A percentile compares a stretch with the other conserved stretches of the same genome.
phyloP scores from a whole-genome alignment of 2,888 invertebrate genomes.

The Chalcis sispes region DNA sequence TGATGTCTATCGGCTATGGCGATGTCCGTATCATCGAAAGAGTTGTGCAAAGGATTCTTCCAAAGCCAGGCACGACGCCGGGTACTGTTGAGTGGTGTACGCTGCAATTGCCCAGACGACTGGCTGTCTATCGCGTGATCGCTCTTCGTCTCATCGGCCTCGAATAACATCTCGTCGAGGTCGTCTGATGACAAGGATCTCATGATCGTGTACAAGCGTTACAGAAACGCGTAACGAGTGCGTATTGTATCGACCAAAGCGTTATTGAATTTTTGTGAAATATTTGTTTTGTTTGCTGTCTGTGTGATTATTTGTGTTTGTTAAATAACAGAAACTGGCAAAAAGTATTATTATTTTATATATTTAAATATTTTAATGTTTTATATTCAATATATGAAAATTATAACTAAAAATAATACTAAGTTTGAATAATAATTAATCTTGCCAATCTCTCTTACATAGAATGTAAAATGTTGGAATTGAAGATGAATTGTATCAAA shows the following conservation, averaged over 20 bases:
- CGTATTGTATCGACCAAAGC: too few relatives aligned
- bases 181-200: conserved; percentile 72
- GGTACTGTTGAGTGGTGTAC: conserved; percentile 47
- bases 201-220: too few relatives aligned
- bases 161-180: conserved; percentile 75
- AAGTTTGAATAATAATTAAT: background rate
- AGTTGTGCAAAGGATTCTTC: conserved; percentile 68
- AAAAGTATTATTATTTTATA: too few relatives aligned
- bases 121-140: conserved; percentile 57
- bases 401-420: too few relatives aligned
- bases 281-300: too few relatives aligned
- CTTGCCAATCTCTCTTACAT: background rate
- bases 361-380: too few relatives aligned
- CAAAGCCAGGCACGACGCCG: conserved; percentile 71
- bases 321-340: too few relatives aligned
- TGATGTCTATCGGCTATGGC: conserved; percentile 57
- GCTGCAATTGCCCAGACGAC: conserved; percentile 26
- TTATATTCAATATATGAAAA: too few relatives aligned
- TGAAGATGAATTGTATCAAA: too few relatives aligned
- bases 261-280: too few relatives aligned
- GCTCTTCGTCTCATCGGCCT: conserved; percentile 64
- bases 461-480: background rate
- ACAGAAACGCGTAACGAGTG: too few relatives aligned
- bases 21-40: conserved; percentile 68
- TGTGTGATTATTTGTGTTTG: too few relatives aligned